Conservation (phyloP, 1,140 invertebrate genomes). For the Propsilocerus akamusi region DNA sequence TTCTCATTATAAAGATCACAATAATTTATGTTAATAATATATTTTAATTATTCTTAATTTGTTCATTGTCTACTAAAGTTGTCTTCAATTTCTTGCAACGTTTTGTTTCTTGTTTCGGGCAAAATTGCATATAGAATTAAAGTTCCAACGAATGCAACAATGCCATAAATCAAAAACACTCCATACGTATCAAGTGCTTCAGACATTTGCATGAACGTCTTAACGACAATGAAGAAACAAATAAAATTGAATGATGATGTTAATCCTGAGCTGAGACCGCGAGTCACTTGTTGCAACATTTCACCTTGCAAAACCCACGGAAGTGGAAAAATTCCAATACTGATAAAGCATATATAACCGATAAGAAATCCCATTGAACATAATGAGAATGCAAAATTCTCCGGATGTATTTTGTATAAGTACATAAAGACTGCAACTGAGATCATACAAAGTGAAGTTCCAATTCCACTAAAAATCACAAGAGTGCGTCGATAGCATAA, state of each 20-base stretch:
- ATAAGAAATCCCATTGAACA: constrained; percentile 30
- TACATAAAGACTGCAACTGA: constrained; percentile 26
- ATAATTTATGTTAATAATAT: too few relatives aligned
- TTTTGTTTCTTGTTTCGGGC: constrained; percentile 64
- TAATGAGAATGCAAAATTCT: constrained; percentile 25
- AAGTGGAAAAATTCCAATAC: constrained; percentile 37
- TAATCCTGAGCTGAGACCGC: constrained; percentile 38
- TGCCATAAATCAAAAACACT: constrained; percentile 48
- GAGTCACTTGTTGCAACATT: constrained; percentile 33
- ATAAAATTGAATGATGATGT: constrained; percentile 42
- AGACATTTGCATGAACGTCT: constrained; percentile 42
- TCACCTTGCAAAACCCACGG: constrained; percentile 53
- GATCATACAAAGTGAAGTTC: constrained; percentile 30
- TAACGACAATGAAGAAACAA: constrained; percentile 48
- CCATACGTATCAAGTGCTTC: constrained; percentile 31
- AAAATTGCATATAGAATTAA: constrained; percentile 42
- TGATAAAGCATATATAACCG: constrained; percentile 33
- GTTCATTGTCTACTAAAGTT: constrained; percentile 19
- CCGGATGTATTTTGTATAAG: constrained; percentile 16
- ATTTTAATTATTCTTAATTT: too few relatives aligned
- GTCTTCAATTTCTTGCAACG: constrained; percentile 53
- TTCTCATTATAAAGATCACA: too few relatives aligned
- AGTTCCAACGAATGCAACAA: constrained; percentile 39
- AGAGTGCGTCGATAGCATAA: constrained; percentile 33
- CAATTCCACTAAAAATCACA: constrained; percentile 33